A percentile compares a stretch with the other conserved stretches of the same genome.
These are phyloP conservation scores for Porphyrio hochstetteri DNA, from an alignment of 2,113 vertebrate species.

Conservation along the genomic window DNA sequence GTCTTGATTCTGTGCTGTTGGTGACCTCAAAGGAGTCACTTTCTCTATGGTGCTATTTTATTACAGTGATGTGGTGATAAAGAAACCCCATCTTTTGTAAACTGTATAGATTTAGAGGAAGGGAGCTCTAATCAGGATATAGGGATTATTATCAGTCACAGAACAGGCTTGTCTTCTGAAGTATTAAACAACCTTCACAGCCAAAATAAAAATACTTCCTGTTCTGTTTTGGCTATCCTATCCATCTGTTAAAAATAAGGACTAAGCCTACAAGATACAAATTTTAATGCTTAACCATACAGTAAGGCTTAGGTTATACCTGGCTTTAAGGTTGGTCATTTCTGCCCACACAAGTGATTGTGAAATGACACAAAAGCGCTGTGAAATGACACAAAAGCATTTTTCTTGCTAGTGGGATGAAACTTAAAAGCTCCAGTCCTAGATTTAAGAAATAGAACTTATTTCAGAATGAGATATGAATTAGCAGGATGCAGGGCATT, in stretches of 20 bases:
- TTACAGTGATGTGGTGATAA: accelerated
- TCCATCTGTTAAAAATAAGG: neutral
- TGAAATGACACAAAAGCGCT: neutral
- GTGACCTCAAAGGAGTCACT: neutral
- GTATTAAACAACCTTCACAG: neutral
- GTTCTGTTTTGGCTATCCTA: neutral
- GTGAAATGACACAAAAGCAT: neutral
- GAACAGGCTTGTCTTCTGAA: neutral
- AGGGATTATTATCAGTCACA: neutral
- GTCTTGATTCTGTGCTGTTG: neutral
- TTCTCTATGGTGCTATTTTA: neutral
- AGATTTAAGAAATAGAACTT: neutral
- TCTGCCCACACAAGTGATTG: neutral
- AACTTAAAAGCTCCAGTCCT: neutral
- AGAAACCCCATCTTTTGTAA: neutral
- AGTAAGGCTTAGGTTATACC: neutral
- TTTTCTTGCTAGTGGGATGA: neutral
- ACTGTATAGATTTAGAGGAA: neutral
- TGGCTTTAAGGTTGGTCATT: neutral
- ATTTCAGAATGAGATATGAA: neutral
- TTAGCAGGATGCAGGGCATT: neutral
- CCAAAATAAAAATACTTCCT: neutral
- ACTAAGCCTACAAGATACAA: neutral
- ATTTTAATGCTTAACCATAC: neutral
- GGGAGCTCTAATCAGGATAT: neutral